Conservation (phyloP, 2,888 invertebrate genomes). For the Seladonia tumulorum region DNA sequence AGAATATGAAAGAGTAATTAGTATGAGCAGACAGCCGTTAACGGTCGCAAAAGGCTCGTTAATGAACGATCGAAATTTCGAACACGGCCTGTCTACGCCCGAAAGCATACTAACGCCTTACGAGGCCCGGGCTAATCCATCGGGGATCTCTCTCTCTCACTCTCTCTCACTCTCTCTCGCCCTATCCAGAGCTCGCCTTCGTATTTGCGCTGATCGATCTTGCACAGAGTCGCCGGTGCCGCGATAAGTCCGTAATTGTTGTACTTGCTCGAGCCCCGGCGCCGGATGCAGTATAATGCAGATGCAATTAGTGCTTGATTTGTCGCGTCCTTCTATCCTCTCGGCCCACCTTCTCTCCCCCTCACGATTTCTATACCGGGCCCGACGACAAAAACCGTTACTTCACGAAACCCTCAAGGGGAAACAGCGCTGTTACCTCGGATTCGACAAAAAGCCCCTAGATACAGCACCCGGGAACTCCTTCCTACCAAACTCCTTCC, state of each 20-base stretch:
- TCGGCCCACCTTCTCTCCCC: slow-evolving; percentile 20
- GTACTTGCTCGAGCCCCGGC: slow-evolving; percentile 70
- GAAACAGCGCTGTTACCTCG: slow-evolving; percentile 10
- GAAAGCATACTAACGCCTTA: slow-evolving; percentile 51
- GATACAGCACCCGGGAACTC: not conserved
- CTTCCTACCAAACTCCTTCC: not conserved
- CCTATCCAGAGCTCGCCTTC: slow-evolving; percentile 36
- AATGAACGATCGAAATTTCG: slow-evolving; percentile 75
- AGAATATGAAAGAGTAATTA: slow-evolving; percentile 75
- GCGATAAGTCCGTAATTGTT: slow-evolving; percentile 78
- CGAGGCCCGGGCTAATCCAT: slow-evolving; percentile 65
- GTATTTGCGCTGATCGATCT: slow-evolving; percentile 72
- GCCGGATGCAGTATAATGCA: slow-evolving; percentile 67
- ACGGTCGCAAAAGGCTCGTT: slow-evolving; percentile 65
- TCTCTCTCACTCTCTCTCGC: slow-evolving; percentile 2
- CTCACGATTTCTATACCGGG: slow-evolving; percentile 30
- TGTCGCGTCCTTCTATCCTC: slow-evolving; percentile 35
- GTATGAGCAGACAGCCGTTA: slow-evolving; percentile 51
- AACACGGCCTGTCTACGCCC: slow-evolving; percentile 58
- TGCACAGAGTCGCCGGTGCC: slow-evolving; percentile 51
- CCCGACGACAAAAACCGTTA: slow-evolving; percentile 48
- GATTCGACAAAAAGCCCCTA: slow-evolving; percentile 8
- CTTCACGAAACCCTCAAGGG: slow-evolving; percentile 16
- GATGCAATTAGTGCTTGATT: slow-evolving; percentile 74
- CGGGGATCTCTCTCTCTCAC: slow-evolving; percentile 11